A percentile compares a stretch with the other conserved stretches of the same genome.
Conservation (phyloP, 2,113 vertebrate species). For the Chroicocephalus ridibundus region DNA sequence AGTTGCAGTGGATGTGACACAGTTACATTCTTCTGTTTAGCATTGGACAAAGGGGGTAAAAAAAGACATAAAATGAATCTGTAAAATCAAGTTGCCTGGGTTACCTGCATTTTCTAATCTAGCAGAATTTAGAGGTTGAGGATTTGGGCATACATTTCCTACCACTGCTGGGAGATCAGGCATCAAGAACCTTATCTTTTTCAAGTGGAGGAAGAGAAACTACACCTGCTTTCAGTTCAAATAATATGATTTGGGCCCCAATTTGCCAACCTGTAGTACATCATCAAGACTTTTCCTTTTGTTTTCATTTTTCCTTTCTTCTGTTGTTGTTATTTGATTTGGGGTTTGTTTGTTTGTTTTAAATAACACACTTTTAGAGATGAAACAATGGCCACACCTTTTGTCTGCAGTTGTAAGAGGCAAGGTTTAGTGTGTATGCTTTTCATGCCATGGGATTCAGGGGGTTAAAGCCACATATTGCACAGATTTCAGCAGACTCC, state of each 20-base stretch:
- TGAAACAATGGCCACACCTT: background rate
- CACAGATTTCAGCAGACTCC: background rate
- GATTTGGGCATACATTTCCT: background rate
- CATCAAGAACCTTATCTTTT: background rate
- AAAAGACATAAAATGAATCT: background rate
- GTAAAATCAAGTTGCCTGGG: background rate
- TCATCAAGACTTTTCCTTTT: background rate
- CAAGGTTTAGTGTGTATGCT: accelerated
- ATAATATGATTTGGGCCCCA: background rate
- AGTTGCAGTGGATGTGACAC: background rate
- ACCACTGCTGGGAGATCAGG: background rate
- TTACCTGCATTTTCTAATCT: background rate
- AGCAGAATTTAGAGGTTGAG: background rate
- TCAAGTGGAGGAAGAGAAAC: background rate
- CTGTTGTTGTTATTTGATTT: background rate
- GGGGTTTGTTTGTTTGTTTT: background rate
- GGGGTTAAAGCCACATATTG: background rate
- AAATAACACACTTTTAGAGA: background rate
- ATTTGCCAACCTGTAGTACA: background rate
- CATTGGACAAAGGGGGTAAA: accelerated
- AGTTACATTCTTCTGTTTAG: background rate
- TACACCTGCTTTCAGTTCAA: background rate
- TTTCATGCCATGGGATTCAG: background rate
- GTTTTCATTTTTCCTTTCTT: accelerated
- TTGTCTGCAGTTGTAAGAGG: background rate